Conservation (phyloP, 2,888 invertebrate species). For the Troilus luridus region DNA sequence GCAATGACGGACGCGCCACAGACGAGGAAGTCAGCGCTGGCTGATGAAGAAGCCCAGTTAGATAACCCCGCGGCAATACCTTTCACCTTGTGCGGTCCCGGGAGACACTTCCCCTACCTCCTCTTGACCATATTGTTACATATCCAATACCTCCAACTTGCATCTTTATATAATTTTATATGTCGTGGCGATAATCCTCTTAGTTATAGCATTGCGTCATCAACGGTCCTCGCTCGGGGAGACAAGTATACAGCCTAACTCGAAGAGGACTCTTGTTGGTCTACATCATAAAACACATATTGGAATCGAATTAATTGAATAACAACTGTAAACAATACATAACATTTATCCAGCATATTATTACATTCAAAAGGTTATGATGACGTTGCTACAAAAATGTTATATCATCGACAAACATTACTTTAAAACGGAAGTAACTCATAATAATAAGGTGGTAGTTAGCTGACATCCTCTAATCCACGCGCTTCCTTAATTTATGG, state of each 20-base stretch:
- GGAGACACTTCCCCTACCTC: not conserved
- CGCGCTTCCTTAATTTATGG: too few relatives aligned
- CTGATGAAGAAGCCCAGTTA: constrained; percentile 1
- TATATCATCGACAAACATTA: too few relatives aligned
- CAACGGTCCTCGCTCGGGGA: not conserved
- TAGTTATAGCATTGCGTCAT: not conserved
- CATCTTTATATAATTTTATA: not conserved
- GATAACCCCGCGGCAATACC: not conserved
- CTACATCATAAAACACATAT: not conserved
- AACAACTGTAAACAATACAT: not conserved
- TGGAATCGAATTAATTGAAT: not conserved
- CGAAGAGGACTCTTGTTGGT: not conserved
- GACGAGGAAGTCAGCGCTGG: not conserved
- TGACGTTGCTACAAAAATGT: too few relatives aligned
- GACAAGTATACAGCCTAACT: not conserved
- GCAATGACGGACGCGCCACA: not conserved
- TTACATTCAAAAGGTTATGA: too few relatives aligned
- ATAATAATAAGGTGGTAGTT: too few relatives aligned
- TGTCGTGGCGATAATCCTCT: not conserved
- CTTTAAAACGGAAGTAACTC: too few relatives aligned
- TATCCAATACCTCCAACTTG: not conserved
- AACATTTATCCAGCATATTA: not conserved
- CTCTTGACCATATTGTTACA: constrained; percentile 7
- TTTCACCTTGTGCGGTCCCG: not conserved
- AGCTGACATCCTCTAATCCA: too few relatives aligned